Base-by-base conservation (phyloP, 1,140 invertebrate genomes). In the Ptiloglossa arizonensis region DNA sequence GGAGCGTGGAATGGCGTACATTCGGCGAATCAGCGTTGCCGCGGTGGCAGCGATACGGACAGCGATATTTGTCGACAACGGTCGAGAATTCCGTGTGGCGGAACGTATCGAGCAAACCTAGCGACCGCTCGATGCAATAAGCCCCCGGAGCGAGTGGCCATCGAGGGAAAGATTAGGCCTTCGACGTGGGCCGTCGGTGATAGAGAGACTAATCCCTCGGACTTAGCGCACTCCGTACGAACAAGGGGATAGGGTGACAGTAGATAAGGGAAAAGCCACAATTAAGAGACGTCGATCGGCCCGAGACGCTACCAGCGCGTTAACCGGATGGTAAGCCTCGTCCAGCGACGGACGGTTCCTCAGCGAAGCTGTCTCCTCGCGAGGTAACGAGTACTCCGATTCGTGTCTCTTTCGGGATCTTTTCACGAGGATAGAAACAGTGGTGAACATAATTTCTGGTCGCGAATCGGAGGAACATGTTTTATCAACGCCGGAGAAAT, bases 201-300 rank as follows among this genome's bases (percentile, higher is more conserved):
- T 91, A 90, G 87, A 91, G 90, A 86, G 86, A 89, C 87, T 92
- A 92, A 92, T 91, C 91, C 89, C 32, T 46, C 64, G 74, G 87
- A 86, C 87, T 91, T 90, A 86, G 83, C 76, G 82, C 59, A 38
- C 32, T 44, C 48, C 59, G 59, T 4, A 68, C 70, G 79, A 77
- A 60, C 71, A 56, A 60, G 54, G 82, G 85, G 85, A 84, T 86
- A 88, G 88, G 87, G 91, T 91, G 91, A 92, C 91, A 91, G 90
- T 88, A 91, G 90, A 91, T 91, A 92, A 90, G 87, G 85, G 88
- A 80, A 84, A 89, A 89, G 69, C 87, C 83, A 83, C 86, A 90
- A 92, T 92, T 92, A 91, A 92, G 89, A 88, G 85, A 85, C 88
- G 84, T 90, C 85, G 86, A 89, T 90, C 88, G 83, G n/a, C 6